Evolutionary conservation across 2,888 invertebrate species (phyloP), one percentile per base, ranked within the genome.

Genomic region (Eupithecia subumbrata): DNA sequence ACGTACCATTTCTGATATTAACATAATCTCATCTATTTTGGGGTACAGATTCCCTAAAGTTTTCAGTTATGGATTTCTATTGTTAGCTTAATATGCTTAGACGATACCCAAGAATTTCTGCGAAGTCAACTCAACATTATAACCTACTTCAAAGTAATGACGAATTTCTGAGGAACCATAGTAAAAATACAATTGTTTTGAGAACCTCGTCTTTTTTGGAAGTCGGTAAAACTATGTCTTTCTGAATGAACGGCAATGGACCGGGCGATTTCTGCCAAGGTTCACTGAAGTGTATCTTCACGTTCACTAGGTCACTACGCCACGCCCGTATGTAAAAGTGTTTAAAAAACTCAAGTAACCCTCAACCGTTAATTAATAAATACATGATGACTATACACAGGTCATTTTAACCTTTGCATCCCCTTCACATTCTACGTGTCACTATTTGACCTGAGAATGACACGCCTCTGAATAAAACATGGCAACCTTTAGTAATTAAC

Each of bases 401-500:
- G 22, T 22, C 4, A 56, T 60, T 25, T 60, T 60, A 25, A 60
- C 56, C 56, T 56, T 14, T 60, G 11, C 14, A 5, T 9, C n/a
- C 60, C 60, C 22, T 60, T 56, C 7, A 56, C 25, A 12, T 25
- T 22, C 56, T 56, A 56, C 56, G 56, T 8, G 22, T 25, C 14
- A 25, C 60, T 60, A 12, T 56, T 56, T 25, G 56, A 56, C 56
- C 56, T 56, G 56, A 12, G 56, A 56, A 12, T 22, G 22, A 56
- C 25, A 37, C 56, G 30, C 34, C 56, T 37, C 56, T 70, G 70
- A 71, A 69, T 69, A 69, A 69, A 69, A 69, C 69, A 69, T 34
- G 52, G 5, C n/a, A 18, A 52, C 48, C 69, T 52, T 69, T 69
- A 37, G 48, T 69, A 69, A 69, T 52, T 69, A 69, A 52, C 52